A percentile compares a stretch with the other conserved stretches of the same genome.
phyloP scores from a whole-genome alignment of 2,113 vertebrate genomes.

The Neodontobutis hainanensis region DNA sequence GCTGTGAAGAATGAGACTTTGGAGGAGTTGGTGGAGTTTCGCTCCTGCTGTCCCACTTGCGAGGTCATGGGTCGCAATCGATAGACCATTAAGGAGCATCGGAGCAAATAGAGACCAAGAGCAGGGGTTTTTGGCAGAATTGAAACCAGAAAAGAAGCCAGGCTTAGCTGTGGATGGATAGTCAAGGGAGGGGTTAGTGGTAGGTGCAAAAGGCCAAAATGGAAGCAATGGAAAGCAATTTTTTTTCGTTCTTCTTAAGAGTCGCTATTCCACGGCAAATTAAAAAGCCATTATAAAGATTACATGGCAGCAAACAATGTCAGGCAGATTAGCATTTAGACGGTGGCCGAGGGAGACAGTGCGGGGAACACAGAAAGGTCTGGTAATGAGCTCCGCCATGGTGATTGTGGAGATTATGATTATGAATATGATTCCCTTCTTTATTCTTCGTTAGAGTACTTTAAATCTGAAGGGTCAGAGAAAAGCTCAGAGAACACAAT shows the following conservation, averaged over 20 bases:
- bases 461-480: slow-evolving; percentile 67
- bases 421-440: slow-evolving; percentile 75
- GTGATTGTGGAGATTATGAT: slow-evolving; percentile 76
- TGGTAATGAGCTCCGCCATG: slow-evolving; percentile 76
- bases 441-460: slow-evolving; percentile 70
- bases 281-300: slow-evolving; percentile 82
- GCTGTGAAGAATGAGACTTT: slow-evolving; percentile 55
- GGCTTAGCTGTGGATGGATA: slow-evolving; percentile 45
- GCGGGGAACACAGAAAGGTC: slow-evolving; percentile 72
- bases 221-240: slow-evolving; percentile 59
- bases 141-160: slow-evolving; percentile 18
- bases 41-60: slow-evolving; percentile 27
- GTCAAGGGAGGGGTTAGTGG: not conserved
- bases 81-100: slow-evolving; percentile 57
- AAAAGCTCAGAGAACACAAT: slow-evolving; percentile 61
- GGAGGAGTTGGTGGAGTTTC: slow-evolving; percentile 28
- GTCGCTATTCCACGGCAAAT: slow-evolving; percentile 78
- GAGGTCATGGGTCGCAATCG: slow-evolving; percentile 68
- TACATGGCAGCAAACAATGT: slow-evolving; percentile 78
- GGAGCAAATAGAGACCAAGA: slow-evolving; percentile 35
- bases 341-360: slow-evolving; percentile 66
- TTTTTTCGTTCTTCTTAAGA: slow-evolving; percentile 68
- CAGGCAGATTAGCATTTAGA: slow-evolving; percentile 80
- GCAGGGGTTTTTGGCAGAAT: slow-evolving; percentile 32
- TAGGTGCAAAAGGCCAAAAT: slow-evolving; percentile 35